Evolutionary conservation across 2,113 vertebrate genomes (phyloP).

Genomic region (Dromas ardeola): DNA sequence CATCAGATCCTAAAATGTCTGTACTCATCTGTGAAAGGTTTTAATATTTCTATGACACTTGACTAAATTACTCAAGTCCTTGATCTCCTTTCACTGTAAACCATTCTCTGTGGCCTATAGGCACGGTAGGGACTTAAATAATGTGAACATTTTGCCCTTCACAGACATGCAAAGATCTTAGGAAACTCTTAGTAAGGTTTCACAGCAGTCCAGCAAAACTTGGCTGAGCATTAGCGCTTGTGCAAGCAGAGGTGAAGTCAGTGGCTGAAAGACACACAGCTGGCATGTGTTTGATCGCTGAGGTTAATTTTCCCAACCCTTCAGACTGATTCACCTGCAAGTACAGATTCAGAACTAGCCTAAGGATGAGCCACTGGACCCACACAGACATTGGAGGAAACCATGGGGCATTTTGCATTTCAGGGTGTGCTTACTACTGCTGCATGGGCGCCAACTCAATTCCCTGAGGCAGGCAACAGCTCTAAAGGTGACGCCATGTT

Average conservation of each 20-base stretch:
- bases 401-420: background rate
- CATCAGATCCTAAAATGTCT: background rate
- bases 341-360: background rate
- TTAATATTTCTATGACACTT: background rate
- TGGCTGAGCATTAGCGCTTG: background rate
- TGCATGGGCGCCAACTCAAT: background rate
- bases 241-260: background rate
- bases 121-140: background rate
- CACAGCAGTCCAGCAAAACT: background rate
- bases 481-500: background rate
- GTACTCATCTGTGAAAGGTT: background rate
- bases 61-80: background rate
- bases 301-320: background rate
- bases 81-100: background rate
- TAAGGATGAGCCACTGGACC: background rate
- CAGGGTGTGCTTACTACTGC: background rate
- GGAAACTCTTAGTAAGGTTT: background rate
- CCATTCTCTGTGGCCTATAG: background rate
- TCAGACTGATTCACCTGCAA: background rate
- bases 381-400: background rate
- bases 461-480: background rate
- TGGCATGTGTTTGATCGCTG: background rate
- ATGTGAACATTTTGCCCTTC: background rate
- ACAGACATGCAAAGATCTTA: background rate
- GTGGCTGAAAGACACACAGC: background rate